Conservation (phyloP, 2,797 vertebrate species). For the Apogon hyalosoma region DNA sequence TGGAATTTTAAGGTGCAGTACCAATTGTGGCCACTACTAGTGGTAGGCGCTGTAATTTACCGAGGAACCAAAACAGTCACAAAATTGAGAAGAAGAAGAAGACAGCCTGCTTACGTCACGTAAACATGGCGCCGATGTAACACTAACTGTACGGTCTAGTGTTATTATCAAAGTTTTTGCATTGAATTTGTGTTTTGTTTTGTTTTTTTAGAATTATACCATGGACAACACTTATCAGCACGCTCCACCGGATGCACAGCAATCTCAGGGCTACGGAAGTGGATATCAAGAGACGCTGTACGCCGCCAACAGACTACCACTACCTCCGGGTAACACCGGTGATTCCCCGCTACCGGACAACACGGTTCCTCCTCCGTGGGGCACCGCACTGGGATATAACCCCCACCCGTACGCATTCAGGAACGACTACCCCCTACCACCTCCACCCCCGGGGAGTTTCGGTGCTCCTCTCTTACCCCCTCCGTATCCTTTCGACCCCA, state of each 20-base stretch:
- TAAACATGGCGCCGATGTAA: too few species aligned
- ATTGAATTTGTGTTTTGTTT: background rate
- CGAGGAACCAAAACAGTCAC: too few species aligned
- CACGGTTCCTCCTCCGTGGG: conserved; percentile 1
- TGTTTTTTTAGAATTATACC: background rate
- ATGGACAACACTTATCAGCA: conserved; percentile 31
- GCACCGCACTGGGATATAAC: conserved; percentile 21
- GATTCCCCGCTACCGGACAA: background rate
- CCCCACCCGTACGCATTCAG: conserved; percentile 6
- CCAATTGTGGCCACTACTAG: too few species aligned
- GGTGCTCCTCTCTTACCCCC: conserved; percentile 10
- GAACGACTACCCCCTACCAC: conserved; percentile 13
- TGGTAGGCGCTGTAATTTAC: too few species aligned
- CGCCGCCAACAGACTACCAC: background rate
- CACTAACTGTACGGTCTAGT: too few species aligned
- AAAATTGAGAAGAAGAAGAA: too few species aligned
- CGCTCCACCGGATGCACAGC: background rate
- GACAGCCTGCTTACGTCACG: too few species aligned
- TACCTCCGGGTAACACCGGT: background rate
- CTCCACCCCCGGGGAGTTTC: conserved; percentile 9
- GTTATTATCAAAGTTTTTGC: too few species aligned
- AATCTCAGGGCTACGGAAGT: background rate
- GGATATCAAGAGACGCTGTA: conserved; percentile 13
- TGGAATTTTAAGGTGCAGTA: too few species aligned
- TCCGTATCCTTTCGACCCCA: conserved; percentile 68